These are phyloP conservation scores for Cataglyphis livida DNA, from an alignment of 2,888 invertebrate genomes.

Conservation along the genomic window DNA sequence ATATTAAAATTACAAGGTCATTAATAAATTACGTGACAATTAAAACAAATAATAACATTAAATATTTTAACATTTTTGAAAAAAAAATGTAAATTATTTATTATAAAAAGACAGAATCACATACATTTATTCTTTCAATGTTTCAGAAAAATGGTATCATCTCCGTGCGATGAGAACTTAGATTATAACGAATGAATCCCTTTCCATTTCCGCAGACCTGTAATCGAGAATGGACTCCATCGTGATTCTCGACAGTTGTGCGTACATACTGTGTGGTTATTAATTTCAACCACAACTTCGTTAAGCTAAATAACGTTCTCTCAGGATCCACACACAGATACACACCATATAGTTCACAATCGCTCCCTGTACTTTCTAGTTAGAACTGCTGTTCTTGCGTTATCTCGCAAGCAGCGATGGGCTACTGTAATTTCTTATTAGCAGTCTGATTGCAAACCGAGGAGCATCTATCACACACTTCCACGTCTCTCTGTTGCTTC, in stretches of 20 bases:
- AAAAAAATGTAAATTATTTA: neutral
- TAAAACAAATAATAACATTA: neutral
- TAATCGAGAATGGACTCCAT: slow-evolving; percentile 30
- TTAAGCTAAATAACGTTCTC: slow-evolving; percentile 11
- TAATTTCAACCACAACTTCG: slow-evolving; percentile 34
- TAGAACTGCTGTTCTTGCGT: slow-evolving; percentile 32
- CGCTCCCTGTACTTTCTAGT: slow-evolving; percentile 25
- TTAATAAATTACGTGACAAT: neutral
- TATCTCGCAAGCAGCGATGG: slow-evolving; percentile 31
- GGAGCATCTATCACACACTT: slow-evolving; percentile 40
- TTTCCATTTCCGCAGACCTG: slow-evolving; percentile 3
- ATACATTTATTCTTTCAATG: neutral
- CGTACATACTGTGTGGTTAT: slow-evolving; percentile 13
- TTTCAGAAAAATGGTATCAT: neutral
- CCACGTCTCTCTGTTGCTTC: slow-evolving; percentile 5
- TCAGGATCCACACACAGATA: slow-evolving; percentile 1
- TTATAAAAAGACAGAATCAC: neutral
- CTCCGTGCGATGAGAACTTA: slow-evolving; percentile 1
- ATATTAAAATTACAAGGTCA: neutral
- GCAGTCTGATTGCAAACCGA: slow-evolving; percentile 41
- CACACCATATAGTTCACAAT: neutral
- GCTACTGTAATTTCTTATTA: slow-evolving; percentile 30
- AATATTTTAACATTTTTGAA: neutral
- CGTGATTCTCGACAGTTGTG: slow-evolving; percentile 9
- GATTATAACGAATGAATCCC: slow-evolving; percentile 1